Evolutionary conservation across 2,888 invertebrate species (phyloP), one percentile per base, ranked within the genome.

Genomic region (Marasmarcha lunaedactyla): DNA sequence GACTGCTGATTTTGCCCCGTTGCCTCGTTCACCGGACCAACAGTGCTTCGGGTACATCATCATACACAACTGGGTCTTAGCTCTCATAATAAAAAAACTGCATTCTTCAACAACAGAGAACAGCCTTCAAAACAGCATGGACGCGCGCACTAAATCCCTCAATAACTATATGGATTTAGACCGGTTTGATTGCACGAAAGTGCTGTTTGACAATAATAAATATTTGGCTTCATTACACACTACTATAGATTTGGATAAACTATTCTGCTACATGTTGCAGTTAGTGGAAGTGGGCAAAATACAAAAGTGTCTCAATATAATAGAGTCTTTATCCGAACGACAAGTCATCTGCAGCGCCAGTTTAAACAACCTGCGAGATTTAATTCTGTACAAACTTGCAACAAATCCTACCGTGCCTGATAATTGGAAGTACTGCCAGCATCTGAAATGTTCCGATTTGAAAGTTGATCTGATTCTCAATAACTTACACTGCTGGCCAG

Each of bases 51-150:
- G 85, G 1, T 90, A 90, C 52, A 77, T 90, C 1, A 86, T 88
- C 39, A 74, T 86, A 35, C 85, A 89, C 46, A 90, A 90, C 52
- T 90, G 90, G 89, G 74, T 90, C 0, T 57, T 90, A 34, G 89
- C 89, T 0, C 88, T 89, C 54, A 81, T 90, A n/a, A 81, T 90
- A 15, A 87, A 86, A 51, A 86, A 87, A 57, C 86, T 90, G 46
- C 86, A 89, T 50, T 79, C 84, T 1, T 73, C 87, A 4, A 71
- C 81, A 3, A 81, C 83, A 33, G 83, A 83, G 38, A 71, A 65
- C 39, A 71, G 62, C 38, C 64, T 84, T 43, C 77, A 79, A 45
- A 67, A 85, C 52, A 81, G 81, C 36, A 81, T 85, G 50, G 87
- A 87, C 37, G 79, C 86, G 3, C 76, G 89, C 11, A 87, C 86